Evolutionary conservation across 1,140 invertebrate genomes (phyloP), one percentile per base, ranked within the genome.

Genomic region (Teleogryllus occipitalis): DNA sequence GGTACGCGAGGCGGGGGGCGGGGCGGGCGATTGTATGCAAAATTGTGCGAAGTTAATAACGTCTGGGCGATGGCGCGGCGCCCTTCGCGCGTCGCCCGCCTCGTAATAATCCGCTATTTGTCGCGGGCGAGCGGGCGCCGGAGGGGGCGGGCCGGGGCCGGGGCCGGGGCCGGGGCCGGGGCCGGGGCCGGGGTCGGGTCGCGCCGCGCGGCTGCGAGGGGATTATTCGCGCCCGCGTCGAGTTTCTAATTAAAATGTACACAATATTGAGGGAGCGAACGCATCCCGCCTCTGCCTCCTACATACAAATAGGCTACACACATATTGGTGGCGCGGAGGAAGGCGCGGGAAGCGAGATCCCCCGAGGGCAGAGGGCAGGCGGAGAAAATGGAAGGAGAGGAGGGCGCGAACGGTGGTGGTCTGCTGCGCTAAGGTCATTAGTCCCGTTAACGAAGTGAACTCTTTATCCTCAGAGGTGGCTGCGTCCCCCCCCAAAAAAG

Each of bases 181-280:
- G n/a, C n/a, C n/a, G n/a, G n/a, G 10, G 18, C 18, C 54, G 18
- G 54, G 18, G 54, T 2, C 27, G 27, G 27, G 27, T n/a, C n/a
- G n/a, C n/a, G 27, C 27, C 54, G 10, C 54, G 18, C 54, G 0
- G 27, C 10, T 65, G 54, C 54, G 54, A 65, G 18, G 54, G 54
- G 54, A 65, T 65, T 65, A 65, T 65, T 65, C 54, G 10, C 54
- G 54, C 10, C 39, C 76, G 27, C 27, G 27, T 5, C 27, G 27
- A 39, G 21, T 74, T 79, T 79, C 78, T 79, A 79, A 79, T 79
- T 79, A 79, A 79, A 79, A 79, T 79, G 78, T 79, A 79, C 78
- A 79, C 78, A 79, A 79, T 79, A 74, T 79, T 79, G 78, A 79
- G 78, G 27, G 78, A 39, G 27, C 27, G 27, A 39, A 39, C 27